These are phyloP conservation scores for Hydropsyche tenuis DNA, from an alignment of 1,140 invertebrate species.

Conservation along the genomic window DNA sequence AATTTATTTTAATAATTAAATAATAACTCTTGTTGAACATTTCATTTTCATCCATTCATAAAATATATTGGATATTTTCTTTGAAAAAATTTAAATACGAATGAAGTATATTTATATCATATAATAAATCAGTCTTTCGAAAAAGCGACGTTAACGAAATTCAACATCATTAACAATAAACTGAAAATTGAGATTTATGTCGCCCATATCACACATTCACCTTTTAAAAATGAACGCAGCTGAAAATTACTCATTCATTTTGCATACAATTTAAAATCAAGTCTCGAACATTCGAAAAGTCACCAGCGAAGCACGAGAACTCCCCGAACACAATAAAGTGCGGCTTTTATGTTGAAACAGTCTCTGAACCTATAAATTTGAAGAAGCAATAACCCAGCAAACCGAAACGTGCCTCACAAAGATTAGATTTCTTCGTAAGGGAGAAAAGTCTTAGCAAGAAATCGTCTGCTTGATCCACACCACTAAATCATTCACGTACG, in stretches of 20 bases:
- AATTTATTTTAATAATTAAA: too few relatives aligned
- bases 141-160: too few relatives aligned
- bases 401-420: constrained; percentile 47
- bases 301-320: neutral
- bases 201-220: too few relatives aligned
- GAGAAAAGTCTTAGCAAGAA: constrained; percentile 35
- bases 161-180: too few relatives aligned
- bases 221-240: too few relatives aligned
- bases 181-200: too few relatives aligned
- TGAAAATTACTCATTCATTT: neutral
- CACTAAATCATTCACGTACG: constrained; percentile 37
- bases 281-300: neutral
- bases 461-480: constrained; percentile 31
- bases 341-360: constrained; percentile 45
- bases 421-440: constrained; percentile 44
- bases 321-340: constrained; percentile 46
- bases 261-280: constrained; percentile 30
- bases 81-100: too few relatives aligned
- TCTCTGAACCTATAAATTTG: constrained; percentile 47
- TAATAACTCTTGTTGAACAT: too few relatives aligned
- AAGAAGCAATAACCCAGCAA: constrained; percentile 49
- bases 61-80: too few relatives aligned
- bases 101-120: too few relatives aligned
- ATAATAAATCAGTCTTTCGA: too few relatives aligned
- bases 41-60: too few relatives aligned